Evolutionary conservation across 2,797 vertebrate species (phyloP).

Genomic region (Squalus acanthias): DNA sequence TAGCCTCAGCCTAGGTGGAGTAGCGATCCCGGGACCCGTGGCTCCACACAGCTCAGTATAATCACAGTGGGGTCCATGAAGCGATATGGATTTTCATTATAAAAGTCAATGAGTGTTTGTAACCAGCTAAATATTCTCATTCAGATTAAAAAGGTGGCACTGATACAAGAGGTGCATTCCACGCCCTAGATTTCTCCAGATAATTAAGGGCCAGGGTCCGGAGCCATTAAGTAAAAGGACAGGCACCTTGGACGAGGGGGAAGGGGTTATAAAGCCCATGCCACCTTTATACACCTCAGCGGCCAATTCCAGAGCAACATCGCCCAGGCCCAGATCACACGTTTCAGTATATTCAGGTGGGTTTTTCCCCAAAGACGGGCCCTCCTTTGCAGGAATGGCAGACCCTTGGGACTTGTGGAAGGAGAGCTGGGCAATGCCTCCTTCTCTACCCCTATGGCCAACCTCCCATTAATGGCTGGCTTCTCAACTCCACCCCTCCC

Average conservation of each 20-base stretch:
- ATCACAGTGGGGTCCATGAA: background rate
- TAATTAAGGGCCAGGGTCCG: background rate
- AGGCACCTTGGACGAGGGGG: background rate
- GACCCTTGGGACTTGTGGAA: background rate
- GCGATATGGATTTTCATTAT: background rate
- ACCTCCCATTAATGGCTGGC: background rate
- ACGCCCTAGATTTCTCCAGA: background rate
- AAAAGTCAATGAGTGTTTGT: background rate
- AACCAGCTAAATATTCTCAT: background rate
- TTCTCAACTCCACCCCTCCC: background rate
- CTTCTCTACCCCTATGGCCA: background rate
- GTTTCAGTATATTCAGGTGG: background rate
- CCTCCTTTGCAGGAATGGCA: background rate
- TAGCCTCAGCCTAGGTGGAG: background rate
- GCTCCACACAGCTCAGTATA: background rate
- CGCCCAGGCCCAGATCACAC: background rate
- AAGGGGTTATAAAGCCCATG: background rate
- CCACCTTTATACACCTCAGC: background rate
- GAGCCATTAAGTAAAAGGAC: background rate
- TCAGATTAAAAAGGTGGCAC: background rate
- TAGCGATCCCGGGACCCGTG: background rate
- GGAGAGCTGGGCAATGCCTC: background rate
- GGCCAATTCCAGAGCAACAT: background rate
- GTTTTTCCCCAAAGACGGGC: background rate
- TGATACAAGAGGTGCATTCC: background rate